Evolutionary conservation across 2,888 invertebrate species (phyloP).

Genomic region (Caenorhabditis sp.): DNA sequence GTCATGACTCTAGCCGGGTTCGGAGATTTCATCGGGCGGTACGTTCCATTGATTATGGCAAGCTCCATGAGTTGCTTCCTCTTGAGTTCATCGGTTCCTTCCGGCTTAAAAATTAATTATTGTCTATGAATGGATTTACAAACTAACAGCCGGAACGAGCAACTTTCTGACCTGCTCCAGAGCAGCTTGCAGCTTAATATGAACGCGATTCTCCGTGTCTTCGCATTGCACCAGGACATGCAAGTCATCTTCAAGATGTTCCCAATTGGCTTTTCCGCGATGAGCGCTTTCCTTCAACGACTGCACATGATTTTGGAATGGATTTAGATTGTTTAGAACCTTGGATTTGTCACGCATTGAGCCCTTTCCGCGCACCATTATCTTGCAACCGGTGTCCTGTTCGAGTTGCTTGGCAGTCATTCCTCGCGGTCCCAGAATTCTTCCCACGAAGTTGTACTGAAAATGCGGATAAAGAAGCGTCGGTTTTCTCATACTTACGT

Average conservation of each 20-base stretch:
- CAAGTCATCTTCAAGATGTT: constrained; percentile 97
- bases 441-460: constrained; percentile 99
- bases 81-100: constrained; percentile 99
- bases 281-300: constrained; percentile 93
- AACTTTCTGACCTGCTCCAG: constrained; percentile 98
- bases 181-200: constrained; percentile 93
- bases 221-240: constrained; percentile 92
- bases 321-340: constrained; percentile 20
- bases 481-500: too few relatives aligned
- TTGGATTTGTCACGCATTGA: constrained; percentile 69
- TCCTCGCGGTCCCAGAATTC: constrained; percentile 98
- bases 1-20: constrained; percentile 56
- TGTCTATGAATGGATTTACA: background rate
- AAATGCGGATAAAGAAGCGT: too few relatives aligned
- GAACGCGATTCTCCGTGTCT: constrained; percentile 96
- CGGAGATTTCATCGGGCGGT: constrained; percentile 83
- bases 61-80: constrained; percentile 99
- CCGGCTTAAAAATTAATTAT: constrained; percentile 84
- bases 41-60: constrained; percentile 99
- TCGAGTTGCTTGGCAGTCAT: constrained; percentile 99
- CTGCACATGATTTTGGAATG: constrained; percentile 25
- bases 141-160: constrained; percentile 90
- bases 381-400: constrained; percentile 99
- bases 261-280: constrained; percentile 99
- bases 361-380: constrained; percentile 97